Percentiles rank a stretch among this genome's conserved stretches.
Conservation (phyloP, 2,797 vertebrate species). For the Dicrostonyx torquatus region DNA sequence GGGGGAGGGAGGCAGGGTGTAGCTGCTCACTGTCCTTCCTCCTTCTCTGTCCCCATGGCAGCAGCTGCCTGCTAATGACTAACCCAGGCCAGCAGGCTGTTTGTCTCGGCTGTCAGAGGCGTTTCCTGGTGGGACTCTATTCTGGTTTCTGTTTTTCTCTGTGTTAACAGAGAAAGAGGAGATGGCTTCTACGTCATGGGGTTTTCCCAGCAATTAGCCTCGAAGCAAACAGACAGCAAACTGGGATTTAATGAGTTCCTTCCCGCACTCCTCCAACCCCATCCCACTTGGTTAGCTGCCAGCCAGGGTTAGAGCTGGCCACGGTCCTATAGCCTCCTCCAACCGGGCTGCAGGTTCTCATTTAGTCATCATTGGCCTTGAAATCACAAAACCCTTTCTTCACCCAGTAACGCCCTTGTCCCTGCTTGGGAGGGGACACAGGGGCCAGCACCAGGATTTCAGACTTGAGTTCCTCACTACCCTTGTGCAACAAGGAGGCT, state of each 20-base stretch:
- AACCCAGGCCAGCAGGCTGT: constrained; percentile 54
- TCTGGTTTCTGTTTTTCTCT: constrained; percentile 76
- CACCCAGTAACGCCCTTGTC: rapidly evolving
- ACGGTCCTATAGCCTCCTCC: background rate
- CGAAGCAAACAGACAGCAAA: constrained; percentile 60
- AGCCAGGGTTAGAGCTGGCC: constrained; percentile 9
- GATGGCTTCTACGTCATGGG: constrained; percentile 67
- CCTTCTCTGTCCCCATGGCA: background rate
- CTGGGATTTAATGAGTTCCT: constrained; percentile 73
- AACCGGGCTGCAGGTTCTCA: background rate
- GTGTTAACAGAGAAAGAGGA: constrained; percentile 55
- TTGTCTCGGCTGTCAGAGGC: constrained; percentile 74
- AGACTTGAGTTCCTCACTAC: background rate
- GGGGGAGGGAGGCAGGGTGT: rapidly evolving
- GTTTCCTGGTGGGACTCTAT: constrained; percentile 78
- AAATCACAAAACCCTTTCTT: background rate
- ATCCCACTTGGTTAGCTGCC: constrained; percentile 45
- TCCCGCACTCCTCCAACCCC: constrained; percentile 55
- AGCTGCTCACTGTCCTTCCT: background rate
- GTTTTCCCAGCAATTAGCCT: constrained; percentile 74
- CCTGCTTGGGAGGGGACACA: background rate
- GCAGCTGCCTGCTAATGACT: constrained; percentile 79
- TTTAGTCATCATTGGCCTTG: background rate
- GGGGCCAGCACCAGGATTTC: background rate
- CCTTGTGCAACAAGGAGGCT: background rate